Base-by-base conservation (phyloP, 2,797 vertebrate species). In the Ctenosaura bakeri region DNA sequence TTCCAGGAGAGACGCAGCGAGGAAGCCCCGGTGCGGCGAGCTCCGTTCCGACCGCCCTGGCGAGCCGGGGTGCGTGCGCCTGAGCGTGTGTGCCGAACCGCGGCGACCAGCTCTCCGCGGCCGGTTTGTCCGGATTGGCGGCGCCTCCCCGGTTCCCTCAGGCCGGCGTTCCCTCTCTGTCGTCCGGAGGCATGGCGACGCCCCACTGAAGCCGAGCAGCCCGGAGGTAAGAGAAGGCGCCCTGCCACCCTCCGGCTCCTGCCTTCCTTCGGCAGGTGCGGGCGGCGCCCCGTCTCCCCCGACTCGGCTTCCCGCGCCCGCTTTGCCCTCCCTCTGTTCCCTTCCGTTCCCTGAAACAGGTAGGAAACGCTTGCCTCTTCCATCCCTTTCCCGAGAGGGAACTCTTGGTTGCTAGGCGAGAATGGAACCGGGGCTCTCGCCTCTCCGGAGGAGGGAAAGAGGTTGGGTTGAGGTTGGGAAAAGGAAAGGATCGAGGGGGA, bases 401-500 rank as follows among this genome's bases (percentile, higher is more conserved):
- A 56, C 7, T 9, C 79, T 56, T 52, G 16, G 42, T 20, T 77
- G 50, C 29, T 77, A 85, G 78, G 86, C 73, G 62, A 62, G 22
- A 8, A 74, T 2, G 24, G 0, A 14, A 32, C 84, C 81, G n/a
- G 52, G 80, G 71, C 64, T 22, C 83, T 50, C 10, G 22, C 14
- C n/a, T 13, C 1, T 20, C 54, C 22, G 18, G 0, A 50, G 18
- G 0, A 50, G 52, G 35, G 32, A 7, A 46, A 71, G 22, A 83
- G 6, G 42, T 89, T 0, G 80, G 76, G 50, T 46, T 46, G 59
- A 20, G 16, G 29, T 13, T 24, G 46, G 26, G 3, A 20, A 12
- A 71, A 2, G 8, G 0, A 35, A 66, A 46, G 59, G 8, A 0
- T 3, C 0, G 24, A 66, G 14, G 64, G 26, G 64, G 6, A 29